Evolutionary conservation across 2,797 vertebrate species (phyloP), one percentile per base, ranked within the genome.

Genomic region (Sarcoramphus papa): DNA sequence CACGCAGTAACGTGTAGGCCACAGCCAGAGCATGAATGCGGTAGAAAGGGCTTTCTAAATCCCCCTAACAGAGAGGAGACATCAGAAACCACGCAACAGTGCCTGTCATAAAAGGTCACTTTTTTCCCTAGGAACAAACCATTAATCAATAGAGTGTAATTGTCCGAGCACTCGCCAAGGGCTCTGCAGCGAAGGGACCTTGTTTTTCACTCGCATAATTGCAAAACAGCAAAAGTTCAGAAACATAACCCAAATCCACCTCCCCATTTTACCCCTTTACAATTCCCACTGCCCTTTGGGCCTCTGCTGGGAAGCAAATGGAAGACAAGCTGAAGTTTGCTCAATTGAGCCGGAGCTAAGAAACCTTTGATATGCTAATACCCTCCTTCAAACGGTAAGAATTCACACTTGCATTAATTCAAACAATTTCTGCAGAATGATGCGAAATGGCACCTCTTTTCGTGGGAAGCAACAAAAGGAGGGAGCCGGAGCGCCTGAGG

Each of bases 321-420:
- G 98, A 98, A 98, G 98, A 97, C 98, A 97, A 98, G 98, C 98
- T 98, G 98, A 98, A 98, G 98, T 97, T 98, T 98, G 97, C 98
- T 98, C 98, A 98, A 98, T 98, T 98, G 99, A 99, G 98, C 95
- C 95, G 97, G 96, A 98, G 98, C 98, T 98, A 96, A 97, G 98
- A 97, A 98, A 98, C 98, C 99, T 99, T 99, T 99, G 99, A 99
- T 99, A 99, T 99, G 99, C 98, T 99, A 99, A 99, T 99, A 72
- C 85, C 60, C 97, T 97, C 98, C 98, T 98, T 98, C 98, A 98
- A 99, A 99, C 98, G 98, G 98, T 98, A 99, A 98, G 98, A 99
- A 99, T 99, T 99, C 98, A 98, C 98, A 99, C 98, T 98, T 97
- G 98, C 98, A 98, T 99, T 99, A 99, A 99, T 99, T 99, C 98